phyloP scores from a whole-genome alignment of 2,888 invertebrate species.

The Clepsis dumicolana region DNA sequence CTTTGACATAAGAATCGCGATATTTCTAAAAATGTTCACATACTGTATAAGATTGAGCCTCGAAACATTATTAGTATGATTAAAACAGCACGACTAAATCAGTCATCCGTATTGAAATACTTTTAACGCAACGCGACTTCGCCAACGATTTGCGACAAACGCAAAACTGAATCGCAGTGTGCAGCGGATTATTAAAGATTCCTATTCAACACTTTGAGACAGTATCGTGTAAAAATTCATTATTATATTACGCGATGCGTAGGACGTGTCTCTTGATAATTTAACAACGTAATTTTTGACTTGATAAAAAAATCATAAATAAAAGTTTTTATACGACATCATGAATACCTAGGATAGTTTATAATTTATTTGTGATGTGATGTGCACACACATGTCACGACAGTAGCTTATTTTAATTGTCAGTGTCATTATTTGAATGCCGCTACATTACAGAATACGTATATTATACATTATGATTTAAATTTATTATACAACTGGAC shows the following conservation, averaged over 20 bases:
- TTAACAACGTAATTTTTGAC: neutral
- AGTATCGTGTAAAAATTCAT: neutral
- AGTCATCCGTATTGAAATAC: neutral
- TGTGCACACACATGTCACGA: neutral
- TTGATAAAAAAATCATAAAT: neutral
- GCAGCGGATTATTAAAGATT: no score
- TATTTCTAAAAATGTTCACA: no score
- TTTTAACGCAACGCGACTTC: neutral
- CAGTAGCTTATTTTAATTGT: neutral
- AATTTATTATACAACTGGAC: conserved; percentile 29
- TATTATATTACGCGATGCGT: neutral
- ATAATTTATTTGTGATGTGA: no score
- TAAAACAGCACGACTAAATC: neutral
- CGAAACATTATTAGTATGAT: no score
- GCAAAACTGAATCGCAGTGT: neutral
- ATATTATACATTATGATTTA: conserved; percentile 27
- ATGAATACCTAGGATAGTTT: no score
- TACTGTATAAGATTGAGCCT: no score
- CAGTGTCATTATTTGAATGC: conserved; percentile 7
- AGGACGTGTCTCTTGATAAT: neutral
- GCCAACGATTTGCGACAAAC: neutral
- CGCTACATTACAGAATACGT: conserved; percentile 4
- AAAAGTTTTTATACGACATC: neutral
- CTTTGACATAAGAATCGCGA: no score
- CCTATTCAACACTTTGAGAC: neutral